phyloP scores from a whole-genome alignment of 2,888 invertebrate genomes.

The Atethmia centrago region DNA sequence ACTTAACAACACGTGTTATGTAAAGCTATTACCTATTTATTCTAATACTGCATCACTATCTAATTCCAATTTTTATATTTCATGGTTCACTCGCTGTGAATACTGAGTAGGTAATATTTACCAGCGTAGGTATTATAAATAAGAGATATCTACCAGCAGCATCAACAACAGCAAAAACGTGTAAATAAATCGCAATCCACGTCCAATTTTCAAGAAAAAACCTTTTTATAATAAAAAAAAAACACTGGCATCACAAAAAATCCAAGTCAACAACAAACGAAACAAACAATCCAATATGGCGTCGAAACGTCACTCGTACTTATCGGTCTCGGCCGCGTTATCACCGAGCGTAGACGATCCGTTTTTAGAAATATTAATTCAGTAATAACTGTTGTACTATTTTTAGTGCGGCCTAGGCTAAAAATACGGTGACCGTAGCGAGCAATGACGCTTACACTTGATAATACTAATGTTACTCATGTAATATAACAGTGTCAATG shows the following conservation, averaged over 20 bases:
- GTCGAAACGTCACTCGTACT: constrained; percentile 79
- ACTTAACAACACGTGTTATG: constrained; percentile 5
- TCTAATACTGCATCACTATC: constrained; percentile 4
- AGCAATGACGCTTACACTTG: constrained; percentile 86
- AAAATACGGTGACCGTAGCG: constrained; percentile 85
- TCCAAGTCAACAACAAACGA: constrained; percentile 71
- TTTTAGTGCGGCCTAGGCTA: constrained; percentile 90
- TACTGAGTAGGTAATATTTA: background rate
- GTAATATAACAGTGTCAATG: constrained; percentile 85
- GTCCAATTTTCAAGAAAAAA: constrained; percentile 36
- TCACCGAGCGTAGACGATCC: constrained; percentile 88
- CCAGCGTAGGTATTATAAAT: background rate
- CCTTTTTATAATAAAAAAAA: constrained; percentile 29
- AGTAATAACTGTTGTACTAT: constrained; percentile 89
- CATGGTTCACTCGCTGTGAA: background rate
- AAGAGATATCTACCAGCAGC: background rate
- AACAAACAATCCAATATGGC: constrained; percentile 81
- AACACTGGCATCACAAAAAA: constrained; percentile 66
- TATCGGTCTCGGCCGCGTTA: constrained; percentile 87
- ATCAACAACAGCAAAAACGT: constrained; percentile 6
- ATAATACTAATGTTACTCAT: constrained; percentile 88
- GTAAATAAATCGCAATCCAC: constrained; percentile 17
- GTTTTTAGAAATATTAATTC: constrained; percentile 91
- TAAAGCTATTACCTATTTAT: background rate
- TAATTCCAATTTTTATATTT: constrained; percentile 6